Evolutionary conservation across 2,888 invertebrate species (phyloP), one percentile per base, ranked within the genome.

Genomic region (Yponomeuta evonymella): DNA sequence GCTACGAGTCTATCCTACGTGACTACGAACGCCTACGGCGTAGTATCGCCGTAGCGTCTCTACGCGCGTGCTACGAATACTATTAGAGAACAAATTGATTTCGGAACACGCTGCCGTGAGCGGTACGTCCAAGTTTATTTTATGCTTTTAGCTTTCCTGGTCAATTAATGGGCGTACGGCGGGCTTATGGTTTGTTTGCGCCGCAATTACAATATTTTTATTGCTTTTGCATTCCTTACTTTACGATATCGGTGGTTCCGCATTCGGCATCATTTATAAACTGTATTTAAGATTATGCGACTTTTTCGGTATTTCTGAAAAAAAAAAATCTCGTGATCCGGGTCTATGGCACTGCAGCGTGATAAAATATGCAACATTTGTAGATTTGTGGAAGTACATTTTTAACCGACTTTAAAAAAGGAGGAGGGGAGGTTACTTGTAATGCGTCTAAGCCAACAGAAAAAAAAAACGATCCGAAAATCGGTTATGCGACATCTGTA

Each of bases 21-120:
- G 86, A 79, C 78, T 73, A 23, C 69, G 23, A 73, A 82, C 76
- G 77, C 78, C 77, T 82, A 76, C 78, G 78, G 75, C 75, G 62
- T 11, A 73, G 82, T 83, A 85, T 85, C 84, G 84, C 76, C 78
- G 79, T 77, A 78, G 78, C 75, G 75, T 75, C 74, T 75, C 75
- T 78, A 76, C 79, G 79, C 72, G 75, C 79, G 77, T 77, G 80
- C 79, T 79, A 79, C 79, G 78, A 76, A 68, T 71, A 64, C 51
- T 58, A 58, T 15, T 58, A 58, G 4, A 58, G 51, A 58, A 58
- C 51, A 58, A 58, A 58, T 58, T 58, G 51, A 58, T 58, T 58
- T 58, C 51, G 51, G 51, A 58, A 58, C 51, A 15, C 51, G 15
- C 4, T 15, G 51, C 51, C 0, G 51, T 15, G 15, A 58, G 51